phyloP scores from a whole-genome alignment of 2,888 invertebrate genomes.

The Mamestra brassicae region DNA sequence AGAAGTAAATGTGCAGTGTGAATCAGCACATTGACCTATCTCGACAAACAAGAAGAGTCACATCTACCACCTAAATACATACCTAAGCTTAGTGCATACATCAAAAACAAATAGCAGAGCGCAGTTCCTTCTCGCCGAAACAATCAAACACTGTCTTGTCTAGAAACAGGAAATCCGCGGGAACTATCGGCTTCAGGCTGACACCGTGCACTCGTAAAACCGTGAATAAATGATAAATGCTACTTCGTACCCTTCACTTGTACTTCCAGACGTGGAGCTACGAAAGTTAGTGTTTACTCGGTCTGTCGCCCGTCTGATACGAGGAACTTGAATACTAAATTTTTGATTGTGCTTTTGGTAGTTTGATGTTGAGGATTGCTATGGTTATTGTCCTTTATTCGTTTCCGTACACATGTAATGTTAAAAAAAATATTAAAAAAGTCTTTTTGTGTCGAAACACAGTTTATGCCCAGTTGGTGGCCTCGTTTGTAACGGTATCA shows the following conservation, averaged over 20 bases:
- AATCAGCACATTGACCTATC: background rate
- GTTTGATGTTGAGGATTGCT: background rate
- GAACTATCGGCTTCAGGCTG: slow-evolving; percentile 69
- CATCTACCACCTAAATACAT: background rate
- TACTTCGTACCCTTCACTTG: slow-evolving; percentile 72
- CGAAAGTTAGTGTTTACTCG: slow-evolving; percentile 64
- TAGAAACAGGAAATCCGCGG: slow-evolving; percentile 58
- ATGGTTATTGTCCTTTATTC: background rate
- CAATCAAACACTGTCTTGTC: slow-evolving; percentile 68
- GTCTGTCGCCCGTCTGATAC: slow-evolving; percentile 56
- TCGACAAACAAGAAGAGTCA: background rate
- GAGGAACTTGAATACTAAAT: slow-evolving; percentile 30
- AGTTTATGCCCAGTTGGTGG: too few species aligned
- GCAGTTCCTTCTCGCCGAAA: slow-evolving; percentile 40
- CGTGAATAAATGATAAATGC: slow-evolving; percentile 87
- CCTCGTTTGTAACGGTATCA: too few species aligned
- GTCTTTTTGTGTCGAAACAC: too few species aligned
- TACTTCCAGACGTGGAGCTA: slow-evolving; percentile 67
- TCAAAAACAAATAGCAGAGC: slow-evolving; percentile 24
- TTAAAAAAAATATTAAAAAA: too few species aligned
- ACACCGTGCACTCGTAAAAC: slow-evolving; percentile 75
- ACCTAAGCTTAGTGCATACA: background rate
- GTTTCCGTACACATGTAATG: background rate
- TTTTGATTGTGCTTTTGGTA: slow-evolving; percentile 7
- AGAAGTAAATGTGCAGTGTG: background rate